Conservation (phyloP, 2,888 invertebrate species). For the Drosophila leonis region DNA sequence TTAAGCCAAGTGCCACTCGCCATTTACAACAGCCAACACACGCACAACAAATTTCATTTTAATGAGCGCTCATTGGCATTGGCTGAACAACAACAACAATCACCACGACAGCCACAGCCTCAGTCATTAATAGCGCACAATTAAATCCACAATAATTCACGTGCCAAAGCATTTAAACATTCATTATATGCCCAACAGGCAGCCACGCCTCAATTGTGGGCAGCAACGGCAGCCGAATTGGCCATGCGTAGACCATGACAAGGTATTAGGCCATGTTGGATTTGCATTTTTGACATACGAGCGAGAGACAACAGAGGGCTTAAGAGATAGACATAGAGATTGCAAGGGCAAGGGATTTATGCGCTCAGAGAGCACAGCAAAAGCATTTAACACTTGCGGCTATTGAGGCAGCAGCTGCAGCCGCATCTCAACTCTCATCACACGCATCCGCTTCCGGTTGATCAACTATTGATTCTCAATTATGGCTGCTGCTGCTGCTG, state of each 20-base stretch:
- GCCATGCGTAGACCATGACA: slow-evolving; percentile 23
- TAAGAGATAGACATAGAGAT: not conserved
- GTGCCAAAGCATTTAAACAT: slow-evolving; percentile 63
- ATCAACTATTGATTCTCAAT: slow-evolving; percentile 62
- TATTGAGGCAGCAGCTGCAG: slow-evolving; percentile 7
- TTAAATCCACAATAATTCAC: slow-evolving; percentile 76
- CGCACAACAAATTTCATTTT: slow-evolving; percentile 71
- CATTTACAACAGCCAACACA: slow-evolving; percentile 46
- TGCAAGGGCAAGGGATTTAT: not conserved
- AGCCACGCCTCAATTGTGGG: slow-evolving; percentile 25
- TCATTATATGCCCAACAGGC: slow-evolving; percentile 59
- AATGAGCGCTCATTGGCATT: slow-evolving; percentile 68
- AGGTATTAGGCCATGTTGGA: slow-evolving; percentile 66
- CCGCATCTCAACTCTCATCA: slow-evolving; percentile 24
- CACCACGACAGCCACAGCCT: slow-evolving; percentile 17
- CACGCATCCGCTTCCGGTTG: slow-evolving; percentile 60
- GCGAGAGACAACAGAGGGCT: not conserved
- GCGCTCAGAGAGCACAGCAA: slow-evolving; percentile 16
- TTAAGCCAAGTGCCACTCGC: slow-evolving; percentile 66
- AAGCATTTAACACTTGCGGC: slow-evolving; percentile 55
- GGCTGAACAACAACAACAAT: slow-evolving; percentile 14
- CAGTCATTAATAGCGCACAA: slow-evolving; percentile 69
- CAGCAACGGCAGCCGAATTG: slow-evolving; percentile 15
- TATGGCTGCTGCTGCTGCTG: slow-evolving; percentile 45
- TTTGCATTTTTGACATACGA: slow-evolving; percentile 71